Evolutionary conservation across 1,140 invertebrate species (phyloP).

Genomic region (Dermatophagoides farinae): DNA sequence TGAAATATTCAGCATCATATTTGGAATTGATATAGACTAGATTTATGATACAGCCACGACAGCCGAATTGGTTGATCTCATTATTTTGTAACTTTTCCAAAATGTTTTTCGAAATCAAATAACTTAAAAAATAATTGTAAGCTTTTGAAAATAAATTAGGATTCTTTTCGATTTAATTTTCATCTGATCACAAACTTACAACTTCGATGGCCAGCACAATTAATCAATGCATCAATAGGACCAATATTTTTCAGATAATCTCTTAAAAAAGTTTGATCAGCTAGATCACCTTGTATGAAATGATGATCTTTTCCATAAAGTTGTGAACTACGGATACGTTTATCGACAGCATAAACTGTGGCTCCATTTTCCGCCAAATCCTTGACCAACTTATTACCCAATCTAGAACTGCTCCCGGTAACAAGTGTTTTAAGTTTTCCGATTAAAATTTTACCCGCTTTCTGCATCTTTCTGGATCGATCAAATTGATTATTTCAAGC

Average conservation of each 20-base stretch:
- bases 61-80: slow-evolving; percentile 2
- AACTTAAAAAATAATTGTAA: slow-evolving; percentile 9
- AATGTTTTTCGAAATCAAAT: slow-evolving; percentile 1
- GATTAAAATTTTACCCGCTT: not conserved
- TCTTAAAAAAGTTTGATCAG: not conserved
- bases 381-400: not conserved
- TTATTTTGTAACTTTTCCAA: slow-evolving; percentile 3
- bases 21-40: not conserved
- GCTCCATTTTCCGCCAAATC: not conserved
- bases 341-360: not conserved
- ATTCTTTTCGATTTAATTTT: not conserved
- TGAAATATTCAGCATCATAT: slow-evolving; percentile 8
- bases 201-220: not conserved
- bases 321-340: not conserved
- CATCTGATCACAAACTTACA: not conserved
- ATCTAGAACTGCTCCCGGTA: slow-evolving; percentile 1
- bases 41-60: slow-evolving; percentile 10
- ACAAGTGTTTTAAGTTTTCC: slow-evolving; percentile 1
- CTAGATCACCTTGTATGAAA: not conserved
- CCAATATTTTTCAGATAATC: not conserved
- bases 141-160: not conserved
- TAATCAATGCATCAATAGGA: slow-evolving; percentile 1
- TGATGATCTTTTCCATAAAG: not conserved
- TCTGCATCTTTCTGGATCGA: not conserved
- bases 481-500: not conserved